phyloP scores from a whole-genome alignment of 2,113 vertebrate species.

The Cynopterus brachyotis region DNA sequence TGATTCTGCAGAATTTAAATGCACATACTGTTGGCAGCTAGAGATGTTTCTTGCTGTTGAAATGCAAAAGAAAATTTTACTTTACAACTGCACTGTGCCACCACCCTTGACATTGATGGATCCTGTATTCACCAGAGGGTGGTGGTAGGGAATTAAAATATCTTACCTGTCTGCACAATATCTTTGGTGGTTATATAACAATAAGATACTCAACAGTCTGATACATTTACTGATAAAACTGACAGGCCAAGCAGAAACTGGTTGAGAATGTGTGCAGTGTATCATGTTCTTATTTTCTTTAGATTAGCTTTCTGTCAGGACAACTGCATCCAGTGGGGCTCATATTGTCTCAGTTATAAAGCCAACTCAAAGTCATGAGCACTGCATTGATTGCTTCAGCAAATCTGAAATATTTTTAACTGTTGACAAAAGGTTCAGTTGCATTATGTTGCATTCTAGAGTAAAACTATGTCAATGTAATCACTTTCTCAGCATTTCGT shows the following conservation, averaged over 20 bases:
- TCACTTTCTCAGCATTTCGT: constrained; percentile 58
- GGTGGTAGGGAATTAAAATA: constrained; percentile 43
- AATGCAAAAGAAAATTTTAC: constrained; percentile 54
- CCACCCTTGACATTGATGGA: not conserved
- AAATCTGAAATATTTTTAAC: constrained; percentile 70
- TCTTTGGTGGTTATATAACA: constrained; percentile 57
- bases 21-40: constrained; percentile 39
- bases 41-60: constrained; percentile 47
- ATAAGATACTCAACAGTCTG: constrained; percentile 66
- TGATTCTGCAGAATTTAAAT: constrained; percentile 63
- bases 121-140: constrained; percentile 50
- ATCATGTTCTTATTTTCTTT: constrained; percentile 49
- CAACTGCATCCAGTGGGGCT: not conserved
- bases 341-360: constrained; percentile 64
- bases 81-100: constrained; percentile 44
- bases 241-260: not conserved
- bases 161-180: constrained; percentile 48
- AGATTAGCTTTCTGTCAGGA: constrained; percentile 61
- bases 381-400: not conserved
- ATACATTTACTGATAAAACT: constrained; percentile 57
- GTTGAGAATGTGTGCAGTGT: not conserved
- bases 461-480: constrained; percentile 10
- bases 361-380: constrained; percentile 67
- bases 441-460: constrained; percentile 54
- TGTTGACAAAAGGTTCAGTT: constrained; percentile 68